phyloP scores from a whole-genome alignment of 2,888 invertebrate species.

The Trissolcus brochymenae region DNA sequence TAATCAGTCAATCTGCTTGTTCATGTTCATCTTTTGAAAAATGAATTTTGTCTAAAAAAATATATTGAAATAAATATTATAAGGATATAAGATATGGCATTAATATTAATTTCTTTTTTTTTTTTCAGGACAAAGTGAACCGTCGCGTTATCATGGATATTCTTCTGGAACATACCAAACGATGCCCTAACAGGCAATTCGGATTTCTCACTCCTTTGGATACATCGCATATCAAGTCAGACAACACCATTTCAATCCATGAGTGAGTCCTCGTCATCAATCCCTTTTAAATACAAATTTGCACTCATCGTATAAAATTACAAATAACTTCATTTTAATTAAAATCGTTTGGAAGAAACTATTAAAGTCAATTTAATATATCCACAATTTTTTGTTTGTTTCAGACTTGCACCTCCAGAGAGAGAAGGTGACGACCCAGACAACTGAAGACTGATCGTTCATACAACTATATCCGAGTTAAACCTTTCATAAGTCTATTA shows the following conservation, averaged over 20 bases:
- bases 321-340: too few species aligned
- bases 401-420: slow-evolving; percentile 63
- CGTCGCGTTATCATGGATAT: slow-evolving; percentile 87
- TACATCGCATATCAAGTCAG: slow-evolving; percentile 79
- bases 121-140: slow-evolving; percentile 89
- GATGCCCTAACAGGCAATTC: slow-evolving; percentile 85
- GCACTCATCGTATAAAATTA: too few species aligned
- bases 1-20: slow-evolving; percentile 12
- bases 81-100: too few species aligned
- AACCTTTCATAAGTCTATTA: slow-evolving; percentile 10
- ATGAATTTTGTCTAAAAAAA: background rate
- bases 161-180: slow-evolving; percentile 85
- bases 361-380: background rate
- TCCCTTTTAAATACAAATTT: too few species aligned
- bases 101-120: too few species aligned
- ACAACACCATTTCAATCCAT: slow-evolving; percentile 80
- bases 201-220: slow-evolving; percentile 94
- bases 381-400: slow-evolving; percentile 1
- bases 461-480: background rate
- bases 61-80: too few species aligned
- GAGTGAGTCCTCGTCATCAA: slow-evolving; percentile 73
- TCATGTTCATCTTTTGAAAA: background rate
- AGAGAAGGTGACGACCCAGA: slow-evolving; percentile 55
- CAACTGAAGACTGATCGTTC: slow-evolving; percentile 15
- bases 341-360: background rate